Conservation (phyloP, 37 sponge, comb jelly and placozoan genomes). For the Halisarca cf. caerulea region DNA sequence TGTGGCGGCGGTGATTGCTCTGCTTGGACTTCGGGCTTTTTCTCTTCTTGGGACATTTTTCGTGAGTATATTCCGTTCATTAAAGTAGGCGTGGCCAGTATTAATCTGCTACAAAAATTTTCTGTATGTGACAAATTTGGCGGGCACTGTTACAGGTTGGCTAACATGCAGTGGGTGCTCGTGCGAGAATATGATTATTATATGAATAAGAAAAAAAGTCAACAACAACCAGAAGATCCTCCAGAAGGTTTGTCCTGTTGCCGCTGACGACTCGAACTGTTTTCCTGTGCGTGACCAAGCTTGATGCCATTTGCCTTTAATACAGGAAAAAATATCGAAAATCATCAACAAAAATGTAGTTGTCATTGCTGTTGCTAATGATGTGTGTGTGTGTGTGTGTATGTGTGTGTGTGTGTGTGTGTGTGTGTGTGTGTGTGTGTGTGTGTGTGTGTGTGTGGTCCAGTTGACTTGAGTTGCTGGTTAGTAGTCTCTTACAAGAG, state of each 20-base stretch:
- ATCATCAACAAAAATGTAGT: too few species aligned
- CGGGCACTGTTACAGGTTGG: too few species aligned
- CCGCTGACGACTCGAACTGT: neutral
- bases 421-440: too few species aligned
- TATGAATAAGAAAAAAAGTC: neutral
- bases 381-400: neutral
- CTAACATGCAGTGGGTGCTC: neutral
- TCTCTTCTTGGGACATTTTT: neutral
- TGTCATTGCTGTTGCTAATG: too few species aligned
- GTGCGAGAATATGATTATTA: neutral
- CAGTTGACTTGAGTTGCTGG: too few species aligned
- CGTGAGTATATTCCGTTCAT: neutral
- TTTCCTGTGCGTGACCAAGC: conserved; percentile 69
- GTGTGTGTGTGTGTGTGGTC: too few species aligned
- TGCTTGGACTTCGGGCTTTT: neutral
- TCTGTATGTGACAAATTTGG: too few species aligned
- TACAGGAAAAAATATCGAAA: too few species aligned
- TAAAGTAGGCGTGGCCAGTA: conserved; percentile 11
- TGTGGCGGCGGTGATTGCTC: neutral
- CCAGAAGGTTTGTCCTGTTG: conserved; percentile 8
- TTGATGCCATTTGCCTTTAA: conserved; percentile 99
- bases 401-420: neutral
- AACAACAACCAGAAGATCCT: conserved; percentile 10
- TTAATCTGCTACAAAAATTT: too few species aligned
- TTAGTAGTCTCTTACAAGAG: too few species aligned